Evolutionary conservation across 2,888 invertebrate species (phyloP).

Genomic region (Apotomis turbidana): DNA sequence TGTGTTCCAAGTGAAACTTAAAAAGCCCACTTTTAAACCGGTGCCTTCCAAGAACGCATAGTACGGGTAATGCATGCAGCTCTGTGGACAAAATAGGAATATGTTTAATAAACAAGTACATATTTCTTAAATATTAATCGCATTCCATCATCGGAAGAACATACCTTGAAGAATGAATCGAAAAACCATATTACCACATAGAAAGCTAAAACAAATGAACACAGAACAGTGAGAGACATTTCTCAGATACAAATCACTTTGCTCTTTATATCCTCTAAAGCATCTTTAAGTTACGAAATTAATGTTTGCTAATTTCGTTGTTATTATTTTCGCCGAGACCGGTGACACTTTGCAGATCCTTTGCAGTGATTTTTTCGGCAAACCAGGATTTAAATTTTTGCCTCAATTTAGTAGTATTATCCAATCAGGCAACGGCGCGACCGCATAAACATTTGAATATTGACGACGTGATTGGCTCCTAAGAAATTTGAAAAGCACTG

Average conservation of each 20-base stretch:
- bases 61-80: slow-evolving; percentile 93
- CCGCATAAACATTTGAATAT: slow-evolving; percentile 6
- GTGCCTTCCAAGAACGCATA: slow-evolving; percentile 89
- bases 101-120: background rate
- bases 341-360: background rate
- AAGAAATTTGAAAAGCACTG: background rate
- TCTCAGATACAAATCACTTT: slow-evolving; percentile 35
- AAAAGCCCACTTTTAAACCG: slow-evolving; percentile 88
- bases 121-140: slow-evolving; percentile 16
- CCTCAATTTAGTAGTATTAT: background rate
- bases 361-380: background rate
- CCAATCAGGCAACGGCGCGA: slow-evolving; percentile 1
- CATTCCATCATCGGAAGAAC: slow-evolving; percentile 40
- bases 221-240: slow-evolving; percentile 87
- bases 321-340: slow-evolving; percentile 22
- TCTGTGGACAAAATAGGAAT: slow-evolving; percentile 81
- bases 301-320: background rate
- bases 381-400: background rate
- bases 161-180: slow-evolving; percentile 92
- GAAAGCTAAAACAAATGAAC: slow-evolving; percentile 84
- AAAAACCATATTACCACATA: slow-evolving; percentile 90
- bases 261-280: background rate
- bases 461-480: slow-evolving; percentile 5
- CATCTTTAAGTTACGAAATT: slow-evolving; percentile 15
- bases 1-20: slow-evolving; percentile 91